These are phyloP conservation scores for Acanthopleura granulata DNA, from an alignment of 2,888 invertebrate genomes.

Conservation along the genomic window DNA sequence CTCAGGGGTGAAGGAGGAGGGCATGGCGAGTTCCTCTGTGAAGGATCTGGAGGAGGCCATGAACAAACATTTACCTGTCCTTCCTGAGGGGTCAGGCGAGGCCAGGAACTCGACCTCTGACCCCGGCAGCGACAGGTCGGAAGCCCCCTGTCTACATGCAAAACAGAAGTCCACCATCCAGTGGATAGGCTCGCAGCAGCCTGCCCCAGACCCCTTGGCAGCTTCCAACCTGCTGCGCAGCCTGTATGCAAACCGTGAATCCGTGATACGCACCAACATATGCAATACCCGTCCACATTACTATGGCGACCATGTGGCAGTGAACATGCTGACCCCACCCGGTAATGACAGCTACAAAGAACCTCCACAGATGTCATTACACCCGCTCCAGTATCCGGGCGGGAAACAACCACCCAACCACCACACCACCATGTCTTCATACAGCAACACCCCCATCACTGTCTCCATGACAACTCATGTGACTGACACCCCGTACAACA, in stretches of 20 bases:
- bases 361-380: constrained; percentile 33
- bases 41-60: constrained; percentile 96
- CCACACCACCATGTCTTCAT: constrained; percentile 24
- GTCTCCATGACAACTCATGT: constrained; percentile 36
- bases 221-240: constrained; percentile 91
- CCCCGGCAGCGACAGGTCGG: constrained; percentile 15
- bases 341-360: constrained; percentile 83
- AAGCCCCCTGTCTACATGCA: constrained; percentile 14
- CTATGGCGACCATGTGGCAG: constrained; percentile 67
- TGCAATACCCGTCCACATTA: constrained; percentile 56
- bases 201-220: constrained; percentile 76
- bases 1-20: constrained; percentile 1
- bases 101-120: constrained; percentile 58
- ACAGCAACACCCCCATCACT: constrained; percentile 30
- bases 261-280: constrained; percentile 89
- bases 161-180: constrained; percentile 77
- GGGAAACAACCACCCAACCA: constrained; percentile 25
- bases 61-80: constrained; percentile 87
- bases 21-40: constrained; percentile 74
- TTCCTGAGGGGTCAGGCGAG: constrained; percentile 34
- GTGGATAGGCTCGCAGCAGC: constrained; percentile 82
- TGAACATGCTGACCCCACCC: constrained; percentile 89
- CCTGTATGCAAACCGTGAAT: constrained; percentile 92
- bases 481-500: constrained; percentile 75
- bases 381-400: constrained; percentile 21